Evolutionary conservation across 2,888 invertebrate species (phyloP).

Genomic region (Pemphredon lugubris): DNA sequence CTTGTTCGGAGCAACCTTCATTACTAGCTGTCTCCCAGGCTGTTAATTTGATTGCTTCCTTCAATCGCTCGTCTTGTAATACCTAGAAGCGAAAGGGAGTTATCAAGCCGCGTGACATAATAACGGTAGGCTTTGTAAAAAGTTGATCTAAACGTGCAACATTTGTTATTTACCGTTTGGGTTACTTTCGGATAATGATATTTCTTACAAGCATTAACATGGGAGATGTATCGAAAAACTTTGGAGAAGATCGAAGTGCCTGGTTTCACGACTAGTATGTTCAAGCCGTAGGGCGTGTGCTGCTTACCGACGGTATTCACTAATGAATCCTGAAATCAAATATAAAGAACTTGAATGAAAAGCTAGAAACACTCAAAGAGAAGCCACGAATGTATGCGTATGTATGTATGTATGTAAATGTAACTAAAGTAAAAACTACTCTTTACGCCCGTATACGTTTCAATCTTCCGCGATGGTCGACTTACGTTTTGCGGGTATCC

Average conservation of each 20-base stretch:
- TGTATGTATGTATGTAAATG: neutral
- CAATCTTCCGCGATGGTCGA: constrained; percentile 8
- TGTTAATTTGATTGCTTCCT: constrained; percentile 87
- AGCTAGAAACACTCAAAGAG: too few species aligned
- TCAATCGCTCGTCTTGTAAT: constrained; percentile 87
- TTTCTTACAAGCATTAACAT: constrained; percentile 85
- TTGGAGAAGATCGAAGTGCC: constrained; percentile 81
- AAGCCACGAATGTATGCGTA: too few species aligned
- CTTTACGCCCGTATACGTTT: too few species aligned
- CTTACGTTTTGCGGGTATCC: constrained; percentile 73
- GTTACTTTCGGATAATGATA: constrained; percentile 88
- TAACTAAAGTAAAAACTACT: neutral
- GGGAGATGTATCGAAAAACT: constrained; percentile 83
- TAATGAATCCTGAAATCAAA: constrained; percentile 83
- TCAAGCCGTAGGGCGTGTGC: constrained; percentile 81
- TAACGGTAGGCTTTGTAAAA: too few species aligned
- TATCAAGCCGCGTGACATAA: too few species aligned
- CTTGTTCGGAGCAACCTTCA: constrained; percentile 82
- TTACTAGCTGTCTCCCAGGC: constrained; percentile 83
- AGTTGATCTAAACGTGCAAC: neutral
- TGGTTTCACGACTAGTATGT: constrained; percentile 83
- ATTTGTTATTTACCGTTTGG: constrained; percentile 77
- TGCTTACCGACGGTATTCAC: constrained; percentile 82
- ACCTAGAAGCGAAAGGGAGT: constrained; percentile 83
- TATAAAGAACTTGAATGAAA: neutral